Evolutionary conservation across 2,888 invertebrate species (phyloP), one percentile per base, ranked within the genome.

Genomic region (Norana najaformis): DNA sequence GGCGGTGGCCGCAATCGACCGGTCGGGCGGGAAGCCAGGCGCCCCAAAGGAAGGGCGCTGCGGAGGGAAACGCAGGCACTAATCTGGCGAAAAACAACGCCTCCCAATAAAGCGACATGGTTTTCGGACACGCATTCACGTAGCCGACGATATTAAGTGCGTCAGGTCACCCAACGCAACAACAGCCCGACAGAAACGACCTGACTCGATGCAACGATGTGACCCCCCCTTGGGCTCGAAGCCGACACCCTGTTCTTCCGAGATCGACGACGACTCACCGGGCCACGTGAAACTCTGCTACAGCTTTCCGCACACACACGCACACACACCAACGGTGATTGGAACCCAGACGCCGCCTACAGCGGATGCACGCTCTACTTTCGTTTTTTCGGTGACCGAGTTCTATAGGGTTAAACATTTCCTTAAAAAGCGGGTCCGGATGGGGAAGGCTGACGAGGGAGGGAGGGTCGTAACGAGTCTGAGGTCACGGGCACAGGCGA

Each of bases 371-470:
- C 11, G 69, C 13, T 69, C 69, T 69, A 69, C 69, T 69, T 69
- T 69, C 69, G n/a, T n/a, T 69, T n/a, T n/a, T 30, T 69, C 69
- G 69, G n/a, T 69, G 69, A 69, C 69, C 69, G 69, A 69, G n/a
- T 69, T 69, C 69, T n/a, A n/a, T n/a, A n/a, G n/a, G 23, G 69
- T 69, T 30, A 69, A 69, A 8, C n/a, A n/a, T 30, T 30, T 23
- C 2, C 1, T 47, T 23, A 20, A 69, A n/a, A 69, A 69, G n/a
- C 69, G 69, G 69, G 69, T 69, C 69, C 69, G n/a, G 69, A 30
- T n/a, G 69, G n/a, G 30, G 69, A 53, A 23, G 53, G 30, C n/a
- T 69, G 6, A 69, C 30, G n/a, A 69, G n/a, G 30, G 30, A 69
- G n/a, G 30, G 30, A 69, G n/a, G 30, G 30, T n/a, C 30, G 30